Evolutionary conservation across 2,888 invertebrate genomes (phyloP).

Genomic region (Pimpla rufipes): DNA sequence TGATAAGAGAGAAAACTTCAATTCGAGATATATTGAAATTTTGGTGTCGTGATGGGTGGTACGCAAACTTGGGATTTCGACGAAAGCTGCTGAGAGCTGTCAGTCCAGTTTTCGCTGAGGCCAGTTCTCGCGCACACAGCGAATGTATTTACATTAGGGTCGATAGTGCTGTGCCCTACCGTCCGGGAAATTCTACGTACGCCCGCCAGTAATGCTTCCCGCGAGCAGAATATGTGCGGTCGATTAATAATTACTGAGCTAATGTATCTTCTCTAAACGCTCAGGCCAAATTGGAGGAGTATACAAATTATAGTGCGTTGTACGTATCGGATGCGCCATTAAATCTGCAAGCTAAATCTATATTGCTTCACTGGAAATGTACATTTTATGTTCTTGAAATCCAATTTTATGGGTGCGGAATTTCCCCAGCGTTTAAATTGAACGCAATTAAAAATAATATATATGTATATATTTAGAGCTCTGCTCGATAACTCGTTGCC

Average conservation of each 20-base stretch:
- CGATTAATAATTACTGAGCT: constrained; percentile 23
- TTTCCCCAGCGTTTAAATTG: too few species aligned
- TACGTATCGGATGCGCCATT: neutral
- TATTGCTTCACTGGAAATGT: neutral
- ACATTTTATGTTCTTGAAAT: neutral
- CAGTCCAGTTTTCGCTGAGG: too few species aligned
- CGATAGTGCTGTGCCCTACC: neutral
- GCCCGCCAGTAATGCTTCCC: constrained; percentile 13
- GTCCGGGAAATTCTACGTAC: constrained; percentile 2
- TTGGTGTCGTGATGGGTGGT: too few species aligned
- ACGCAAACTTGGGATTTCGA: too few species aligned
- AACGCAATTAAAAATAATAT: too few species aligned
- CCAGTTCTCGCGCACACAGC: too few species aligned
- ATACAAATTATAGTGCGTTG: neutral
- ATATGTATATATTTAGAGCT: too few species aligned
- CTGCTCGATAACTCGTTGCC: too few species aligned
- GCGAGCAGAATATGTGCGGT: neutral
- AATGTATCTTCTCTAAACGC: neutral
- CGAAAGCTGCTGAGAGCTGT: too few species aligned
- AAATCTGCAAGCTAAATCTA: too few species aligned
- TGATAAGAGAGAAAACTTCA: too few species aligned
- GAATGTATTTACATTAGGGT: constrained; percentile 9
- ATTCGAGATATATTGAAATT: too few species aligned
- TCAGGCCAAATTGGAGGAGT: neutral
- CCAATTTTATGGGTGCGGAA: neutral